Base-by-base conservation (phyloP, 1,140 invertebrate genomes). In the Subanguina moxae region DNA sequence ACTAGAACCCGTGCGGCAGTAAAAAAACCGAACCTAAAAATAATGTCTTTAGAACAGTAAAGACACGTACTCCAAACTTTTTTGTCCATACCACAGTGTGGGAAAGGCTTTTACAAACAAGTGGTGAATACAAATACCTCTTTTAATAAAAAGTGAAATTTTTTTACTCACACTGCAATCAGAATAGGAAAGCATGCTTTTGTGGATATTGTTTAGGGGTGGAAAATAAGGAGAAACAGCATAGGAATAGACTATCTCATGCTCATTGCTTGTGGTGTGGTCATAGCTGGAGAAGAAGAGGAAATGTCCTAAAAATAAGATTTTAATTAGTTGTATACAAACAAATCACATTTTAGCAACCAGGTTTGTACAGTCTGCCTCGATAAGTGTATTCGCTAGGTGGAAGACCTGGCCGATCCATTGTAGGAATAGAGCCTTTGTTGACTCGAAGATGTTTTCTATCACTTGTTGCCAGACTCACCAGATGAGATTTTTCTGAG, bases 251-350 rank as follows among this genome's bases (percentile, higher is more conserved):
- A 68, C 43, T n/a, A 76, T 59, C 43, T 78, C 57, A 27, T 75
- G 64, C 38, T 78, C 45, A 27, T 62, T 28, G 59, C 27, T 67
- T 9, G 56, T 52, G 19, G 43, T 42, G 48, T 43, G 57, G 32
- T 63, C 76, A 57, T 75, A 76, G 30, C 69, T 76, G 28, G 74
- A 78, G 48, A 76, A 76, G 46, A 76, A 78, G 27, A 76, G 59
- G 52, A 78, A 76, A 48, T 76, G 72, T 11, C 76, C 70, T 68
- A 32, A 56, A 70, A 72, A 43, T 1, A 19, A 3, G n/a, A 61
- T 38, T 7, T 61, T 32, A 25, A 21, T 61, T 25, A n/a, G n/a
- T n/a, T n/a, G n/a, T n/a, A n/a, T n/a, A n/a, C 58, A 7, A 32
- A 21, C 3, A 30, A 61, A 61, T 25, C 19, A 3, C 19, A 5